Conservation (phyloP, 2,888 invertebrate species). For the Thymelicus acteon region DNA sequence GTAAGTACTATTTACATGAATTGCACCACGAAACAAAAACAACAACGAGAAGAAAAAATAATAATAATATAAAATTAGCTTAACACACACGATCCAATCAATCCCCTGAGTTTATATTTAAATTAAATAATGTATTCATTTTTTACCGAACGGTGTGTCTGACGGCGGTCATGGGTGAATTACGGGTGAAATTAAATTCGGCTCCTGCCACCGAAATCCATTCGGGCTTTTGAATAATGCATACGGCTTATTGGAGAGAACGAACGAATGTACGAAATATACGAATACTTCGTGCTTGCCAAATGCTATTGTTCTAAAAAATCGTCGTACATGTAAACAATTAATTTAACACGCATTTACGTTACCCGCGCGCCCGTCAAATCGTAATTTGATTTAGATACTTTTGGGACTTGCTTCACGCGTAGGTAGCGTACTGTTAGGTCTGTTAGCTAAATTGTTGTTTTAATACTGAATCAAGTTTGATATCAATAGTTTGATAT, state of each 20-base stretch:
- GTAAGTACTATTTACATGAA: no score
- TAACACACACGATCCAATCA: conserved; percentile 24
- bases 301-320: conserved; percentile 58
- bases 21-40: no score
- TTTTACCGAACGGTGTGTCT: conserved; percentile 54
- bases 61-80: background rate
- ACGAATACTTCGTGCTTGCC: conserved; percentile 59
- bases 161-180: conserved; percentile 62
- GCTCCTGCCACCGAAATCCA: conserved; percentile 66
- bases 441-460: no score
- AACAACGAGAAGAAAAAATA: background rate
- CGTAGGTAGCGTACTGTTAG: background rate
- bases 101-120: conserved; percentile 51
- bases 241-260: conserved; percentile 69
- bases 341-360: conserved; percentile 28
- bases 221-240: conserved; percentile 78
- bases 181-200: conserved; percentile 74
- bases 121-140: conserved; percentile 62
- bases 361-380: conserved; percentile 13
- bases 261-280: conserved; percentile 35
- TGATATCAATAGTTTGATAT: no score
- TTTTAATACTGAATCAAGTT: no score
- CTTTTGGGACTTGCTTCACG: background rate
- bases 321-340: conserved; percentile 41
- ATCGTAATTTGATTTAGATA: conserved; percentile 23